phyloP scores from a whole-genome alignment of 2,888 invertebrate species.

The Rhaphigaster nebulosa region DNA sequence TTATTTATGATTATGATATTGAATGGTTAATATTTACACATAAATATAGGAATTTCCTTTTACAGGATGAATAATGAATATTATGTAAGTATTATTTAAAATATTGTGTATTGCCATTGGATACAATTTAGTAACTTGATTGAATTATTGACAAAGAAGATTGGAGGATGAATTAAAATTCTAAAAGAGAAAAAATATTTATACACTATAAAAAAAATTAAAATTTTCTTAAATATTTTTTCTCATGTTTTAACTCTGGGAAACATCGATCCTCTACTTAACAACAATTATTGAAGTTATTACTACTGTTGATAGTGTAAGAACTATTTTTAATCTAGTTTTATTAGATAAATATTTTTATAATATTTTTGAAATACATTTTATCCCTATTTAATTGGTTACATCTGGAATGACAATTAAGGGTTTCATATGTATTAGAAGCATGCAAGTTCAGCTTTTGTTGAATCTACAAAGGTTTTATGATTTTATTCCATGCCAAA shows the following conservation, averaged over 20 bases:
- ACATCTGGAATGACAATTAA: neutral
- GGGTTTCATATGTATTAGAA: conserved; percentile 16
- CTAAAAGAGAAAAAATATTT: neutral
- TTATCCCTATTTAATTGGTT: neutral
- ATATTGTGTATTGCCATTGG: conserved; percentile 8
- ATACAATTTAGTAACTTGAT: conserved; percentile 28
- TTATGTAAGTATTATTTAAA: conserved; percentile 3
- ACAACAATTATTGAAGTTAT: conserved; percentile 36
- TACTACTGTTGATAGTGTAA: conserved; percentile 12
- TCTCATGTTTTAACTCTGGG: neutral
- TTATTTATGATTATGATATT: neutral
- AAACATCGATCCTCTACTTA: conserved; percentile 28
- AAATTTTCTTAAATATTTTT: conserved; percentile 8
- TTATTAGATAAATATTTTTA: conserved; percentile 14
- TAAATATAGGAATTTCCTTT: conserved; percentile 26
- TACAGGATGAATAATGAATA: neutral
- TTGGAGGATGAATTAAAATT: neutral
- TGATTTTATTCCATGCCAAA: conserved; percentile 9
- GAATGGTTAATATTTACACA: conserved; percentile 12
- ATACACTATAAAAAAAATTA: neutral
- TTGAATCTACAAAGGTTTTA: neutral
- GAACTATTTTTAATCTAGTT: conserved; percentile 24
- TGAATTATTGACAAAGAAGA: conserved; percentile 44
- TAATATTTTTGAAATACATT: neutral
- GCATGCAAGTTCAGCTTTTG: neutral